These are phyloP conservation scores for Charanyca ferruginea DNA, from an alignment of 2,888 invertebrate genomes.

Conservation along the genomic window DNA sequence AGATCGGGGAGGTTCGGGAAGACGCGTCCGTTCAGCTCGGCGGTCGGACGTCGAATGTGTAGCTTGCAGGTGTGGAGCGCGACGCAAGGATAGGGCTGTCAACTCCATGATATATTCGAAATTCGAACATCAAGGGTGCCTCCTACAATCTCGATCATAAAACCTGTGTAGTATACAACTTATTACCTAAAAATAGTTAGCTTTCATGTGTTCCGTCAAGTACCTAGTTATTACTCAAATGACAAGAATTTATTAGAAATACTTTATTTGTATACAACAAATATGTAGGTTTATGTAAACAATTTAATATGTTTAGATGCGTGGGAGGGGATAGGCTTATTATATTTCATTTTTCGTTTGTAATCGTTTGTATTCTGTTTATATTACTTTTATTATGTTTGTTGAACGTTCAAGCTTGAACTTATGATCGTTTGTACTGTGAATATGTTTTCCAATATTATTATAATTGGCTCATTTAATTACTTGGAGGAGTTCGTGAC, in stretches of 20 bases:
- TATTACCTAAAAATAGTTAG: constrained; percentile 1
- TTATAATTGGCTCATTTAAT: neutral
- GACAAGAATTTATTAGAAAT: constrained; percentile 13
- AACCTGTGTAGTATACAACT: neutral
- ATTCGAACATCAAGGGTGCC: constrained; percentile 44
- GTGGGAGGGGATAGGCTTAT: constrained; percentile 3
- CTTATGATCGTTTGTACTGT: accelerated
- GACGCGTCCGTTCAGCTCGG: constrained; percentile 71
- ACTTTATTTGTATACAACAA: constrained; percentile 10
- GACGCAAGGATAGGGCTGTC: constrained; percentile 59
- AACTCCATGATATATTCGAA: constrained; percentile 50
- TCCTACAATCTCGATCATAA: constrained; percentile 17
- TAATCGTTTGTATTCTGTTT: neutral
- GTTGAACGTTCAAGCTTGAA: neutral
- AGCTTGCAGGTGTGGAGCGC: constrained; percentile 70
- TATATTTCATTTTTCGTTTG: constrained; percentile 2
- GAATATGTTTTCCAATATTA: neutral
- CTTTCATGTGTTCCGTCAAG: neutral
- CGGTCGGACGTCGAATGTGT: constrained; percentile 79
- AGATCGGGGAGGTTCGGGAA: constrained; percentile 22
- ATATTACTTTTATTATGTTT: neutral
- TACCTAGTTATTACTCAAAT: constrained; percentile 1
- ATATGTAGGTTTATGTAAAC: constrained; percentile 13
- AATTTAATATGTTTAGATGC: constrained; percentile 21
- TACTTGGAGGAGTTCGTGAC: too few relatives aligned